Evolutionary conservation across 2,113 vertebrate genomes (phyloP).

Genomic region (Mirounga angustirostris): DNA sequence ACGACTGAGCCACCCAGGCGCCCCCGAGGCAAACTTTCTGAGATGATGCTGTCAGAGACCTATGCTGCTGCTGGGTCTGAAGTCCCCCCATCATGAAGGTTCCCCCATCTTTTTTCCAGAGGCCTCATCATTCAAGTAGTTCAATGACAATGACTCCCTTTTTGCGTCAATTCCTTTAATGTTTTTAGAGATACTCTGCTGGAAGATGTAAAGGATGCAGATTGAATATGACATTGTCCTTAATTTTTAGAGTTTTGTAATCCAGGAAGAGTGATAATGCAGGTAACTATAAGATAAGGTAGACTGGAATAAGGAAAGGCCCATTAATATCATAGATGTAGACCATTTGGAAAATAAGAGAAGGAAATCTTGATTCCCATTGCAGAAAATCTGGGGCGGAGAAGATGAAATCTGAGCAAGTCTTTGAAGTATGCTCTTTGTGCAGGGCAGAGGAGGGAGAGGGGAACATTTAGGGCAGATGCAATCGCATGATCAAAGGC

Average conservation of each 20-base stretch:
- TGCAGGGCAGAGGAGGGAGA: not conserved
- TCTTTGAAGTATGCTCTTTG: not conserved
- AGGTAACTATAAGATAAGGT: not conserved
- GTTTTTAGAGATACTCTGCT: not conserved
- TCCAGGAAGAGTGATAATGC: not conserved
- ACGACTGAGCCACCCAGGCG: too few species aligned
- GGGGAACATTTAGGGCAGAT: not conserved
- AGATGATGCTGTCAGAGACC: not conserved
- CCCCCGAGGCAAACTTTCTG: not conserved
- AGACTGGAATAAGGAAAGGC: not conserved
- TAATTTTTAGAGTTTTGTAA: not conserved
- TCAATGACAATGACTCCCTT: not conserved
- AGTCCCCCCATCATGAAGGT: not conserved
- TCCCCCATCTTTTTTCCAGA: not conserved
- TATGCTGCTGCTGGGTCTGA: not conserved
- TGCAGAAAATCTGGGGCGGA: not conserved
- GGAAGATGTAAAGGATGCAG: not conserved
- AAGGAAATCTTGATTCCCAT: not conserved
- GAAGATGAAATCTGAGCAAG: conserved; percentile 19
- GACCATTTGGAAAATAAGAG: not conserved
- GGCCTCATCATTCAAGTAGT: not conserved
- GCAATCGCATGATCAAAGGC: not conserved
- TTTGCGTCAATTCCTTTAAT: not conserved
- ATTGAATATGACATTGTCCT: not conserved
- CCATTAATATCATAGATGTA: not conserved